A percentile compares a stretch with the other conserved stretches of the same genome.
Evolutionary conservation across 2,888 invertebrate species (phyloP).

Genomic region (Pristionchus arcanus): DNA sequence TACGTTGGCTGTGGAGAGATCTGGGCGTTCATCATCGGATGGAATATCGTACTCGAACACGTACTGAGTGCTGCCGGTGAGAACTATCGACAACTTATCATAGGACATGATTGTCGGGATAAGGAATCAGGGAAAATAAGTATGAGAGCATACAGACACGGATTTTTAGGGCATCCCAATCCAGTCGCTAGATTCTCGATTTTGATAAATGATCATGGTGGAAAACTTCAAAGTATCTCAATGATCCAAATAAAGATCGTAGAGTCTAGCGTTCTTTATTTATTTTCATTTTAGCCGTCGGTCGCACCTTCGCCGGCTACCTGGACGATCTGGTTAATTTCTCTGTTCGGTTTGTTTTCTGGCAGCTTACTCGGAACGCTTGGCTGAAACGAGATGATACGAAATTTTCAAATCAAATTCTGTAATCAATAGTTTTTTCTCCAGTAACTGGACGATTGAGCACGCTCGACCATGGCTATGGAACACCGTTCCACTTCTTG

Average conservation of each 20-base stretch:
- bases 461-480: slow-evolving; percentile 41
- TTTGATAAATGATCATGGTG: too few species aligned
- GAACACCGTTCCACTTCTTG: not conserved
- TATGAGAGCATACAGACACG: too few species aligned
- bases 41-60: slow-evolving; percentile 84
- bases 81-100: too few species aligned
- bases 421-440: not conserved
- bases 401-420: not conserved
- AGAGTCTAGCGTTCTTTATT: too few species aligned
- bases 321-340: slow-evolving; percentile 78
- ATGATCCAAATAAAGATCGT: too few species aligned
- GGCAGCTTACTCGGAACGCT: not conserved
- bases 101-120: too few species aligned
- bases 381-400: not conserved
- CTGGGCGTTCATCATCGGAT: slow-evolving; percentile 88
- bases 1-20: slow-evolving; percentile 96
- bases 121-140: too few species aligned
- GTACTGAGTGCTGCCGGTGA: slow-evolving; percentile 84
- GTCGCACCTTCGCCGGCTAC: slow-evolving; percentile 81
- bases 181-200: too few species aligned
- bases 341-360: not conserved
- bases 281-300: slow-evolving; percentile 78
- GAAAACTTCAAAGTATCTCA: too few species aligned
- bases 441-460: slow-evolving; percentile 17
- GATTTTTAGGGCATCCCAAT: too few species aligned